A percentile compares a stretch with the other conserved stretches of the same genome.
Evolutionary conservation across 2,797 vertebrate genomes (phyloP).

Genomic region (Serranus cabrilla): DNA sequence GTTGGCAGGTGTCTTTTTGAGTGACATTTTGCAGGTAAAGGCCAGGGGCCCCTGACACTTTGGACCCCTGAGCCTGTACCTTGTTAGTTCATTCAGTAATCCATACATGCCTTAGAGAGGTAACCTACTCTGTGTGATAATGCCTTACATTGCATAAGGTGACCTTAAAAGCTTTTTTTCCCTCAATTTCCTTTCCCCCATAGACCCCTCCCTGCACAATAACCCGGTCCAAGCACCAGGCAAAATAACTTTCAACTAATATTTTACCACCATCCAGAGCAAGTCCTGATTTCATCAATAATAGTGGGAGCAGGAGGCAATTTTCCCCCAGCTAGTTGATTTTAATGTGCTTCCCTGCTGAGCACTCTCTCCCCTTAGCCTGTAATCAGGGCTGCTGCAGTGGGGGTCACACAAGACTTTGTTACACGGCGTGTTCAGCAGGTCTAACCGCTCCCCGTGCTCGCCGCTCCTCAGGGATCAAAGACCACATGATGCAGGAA

Average conservation of each 20-base stretch:
- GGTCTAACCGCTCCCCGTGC: constrained; percentile 45
- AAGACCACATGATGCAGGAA: constrained; percentile 56
- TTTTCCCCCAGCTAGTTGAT: constrained; percentile 51
- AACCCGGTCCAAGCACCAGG: neutral
- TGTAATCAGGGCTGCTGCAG: constrained; percentile 65
- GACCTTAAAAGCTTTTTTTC: neutral
- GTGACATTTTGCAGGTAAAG: no score
- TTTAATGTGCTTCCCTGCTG: constrained; percentile 65
- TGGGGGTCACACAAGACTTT: constrained; percentile 64
- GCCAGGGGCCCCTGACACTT: no score
- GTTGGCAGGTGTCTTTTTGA: no score
- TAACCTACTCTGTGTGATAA: neutral
- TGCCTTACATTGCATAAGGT: neutral
- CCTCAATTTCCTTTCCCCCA: neutral
- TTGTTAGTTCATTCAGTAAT: no score
- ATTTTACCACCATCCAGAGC: constrained; percentile 19
- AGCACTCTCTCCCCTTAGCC: constrained; percentile 38
- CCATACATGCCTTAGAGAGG: neutral
- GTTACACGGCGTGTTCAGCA: constrained; percentile 50
- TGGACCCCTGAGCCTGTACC: no score
- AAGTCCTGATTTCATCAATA: constrained; percentile 52
- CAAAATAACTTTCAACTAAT: constrained; percentile 14
- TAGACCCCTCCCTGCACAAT: neutral
- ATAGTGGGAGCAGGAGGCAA: constrained; percentile 30
- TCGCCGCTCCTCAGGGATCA: constrained; percentile 61